Evolutionary conservation across 2,797 vertebrate species (phyloP).

Genomic region (Characodon lateralis): DNA sequence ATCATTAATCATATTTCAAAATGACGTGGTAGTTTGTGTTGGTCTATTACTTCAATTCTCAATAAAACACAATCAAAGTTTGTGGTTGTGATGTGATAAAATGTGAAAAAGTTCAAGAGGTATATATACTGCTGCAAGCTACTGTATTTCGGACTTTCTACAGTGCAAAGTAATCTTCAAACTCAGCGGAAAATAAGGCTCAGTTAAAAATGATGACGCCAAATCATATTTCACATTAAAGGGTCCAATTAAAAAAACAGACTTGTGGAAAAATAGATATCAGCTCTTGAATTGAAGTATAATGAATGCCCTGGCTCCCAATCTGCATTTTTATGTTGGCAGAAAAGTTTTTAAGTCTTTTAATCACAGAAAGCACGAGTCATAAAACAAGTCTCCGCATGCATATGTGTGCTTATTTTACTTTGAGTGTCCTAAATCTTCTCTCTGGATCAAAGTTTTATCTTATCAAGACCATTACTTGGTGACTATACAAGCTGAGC

Average conservation of each 20-base stretch:
- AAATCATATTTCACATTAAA: constrained; percentile 13
- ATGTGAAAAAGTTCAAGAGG: neutral
- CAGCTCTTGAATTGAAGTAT: constrained; percentile 16
- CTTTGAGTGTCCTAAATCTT: neutral
- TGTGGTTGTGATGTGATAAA: neutral
- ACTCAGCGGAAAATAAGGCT: neutral
- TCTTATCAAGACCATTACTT: constrained; percentile 22
- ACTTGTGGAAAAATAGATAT: constrained; percentile 1
- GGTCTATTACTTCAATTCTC: neutral
- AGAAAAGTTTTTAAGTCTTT: constrained; percentile 13
- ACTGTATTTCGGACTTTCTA: neutral
- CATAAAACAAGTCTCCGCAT: constrained; percentile 1
- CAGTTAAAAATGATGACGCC: neutral
- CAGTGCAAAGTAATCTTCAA: neutral
- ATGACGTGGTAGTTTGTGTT: neutral
- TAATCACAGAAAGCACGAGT: constrained; percentile 29
- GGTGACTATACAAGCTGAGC: constrained; percentile 6
- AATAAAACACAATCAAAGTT: neutral
- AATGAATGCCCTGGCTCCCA: constrained; percentile 18
- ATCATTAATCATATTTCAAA: neutral
- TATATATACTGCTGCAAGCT: neutral
- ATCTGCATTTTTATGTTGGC: constrained; percentile 31
- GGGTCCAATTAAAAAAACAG: neutral
- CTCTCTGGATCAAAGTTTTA: constrained; percentile 16
- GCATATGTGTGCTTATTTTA: constrained; percentile 10